Evolutionary conservation across 2,888 invertebrate genomes (phyloP).

Genomic region (Diarsia rubi): DNA sequence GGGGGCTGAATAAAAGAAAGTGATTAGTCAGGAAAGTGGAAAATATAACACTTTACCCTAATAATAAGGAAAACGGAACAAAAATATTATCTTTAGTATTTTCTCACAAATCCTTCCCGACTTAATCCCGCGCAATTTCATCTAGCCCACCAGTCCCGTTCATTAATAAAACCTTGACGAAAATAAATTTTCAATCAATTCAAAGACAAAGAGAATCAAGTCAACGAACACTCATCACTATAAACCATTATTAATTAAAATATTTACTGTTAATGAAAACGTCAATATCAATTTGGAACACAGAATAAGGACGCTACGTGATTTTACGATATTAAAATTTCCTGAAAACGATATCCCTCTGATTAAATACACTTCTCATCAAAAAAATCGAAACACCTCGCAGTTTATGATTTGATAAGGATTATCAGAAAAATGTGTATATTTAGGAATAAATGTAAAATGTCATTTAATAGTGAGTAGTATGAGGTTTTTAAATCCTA

Average conservation of each 20-base stretch:
- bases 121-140: constrained; percentile 20
- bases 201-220: constrained; percentile 4
- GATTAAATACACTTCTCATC: too few relatives aligned
- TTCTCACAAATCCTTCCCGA: constrained; percentile 13
- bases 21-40: neutral
- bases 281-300: constrained; percentile 8
- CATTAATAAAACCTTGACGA: constrained; percentile 12
- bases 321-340: neutral
- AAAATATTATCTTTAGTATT: constrained; percentile 12
- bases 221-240: constrained; percentile 18
- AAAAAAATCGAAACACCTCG: too few relatives aligned
- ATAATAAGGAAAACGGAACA: constrained; percentile 28
- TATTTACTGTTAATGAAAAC: constrained; percentile 5
- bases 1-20: neutral
- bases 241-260: constrained; percentile 18
- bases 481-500: too few relatives aligned
- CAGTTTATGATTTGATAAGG: too few relatives aligned
- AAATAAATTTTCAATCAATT: constrained; percentile 14
- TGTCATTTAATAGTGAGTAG: too few relatives aligned
- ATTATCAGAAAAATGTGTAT: too few relatives aligned
- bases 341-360: neutral
- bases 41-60: neutral
- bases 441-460: too few relatives aligned
- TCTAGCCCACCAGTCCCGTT: neutral
- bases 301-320: neutral